phyloP scores from a whole-genome alignment of 2,113 vertebrate genomes.

The Willisornis vidua region DNA sequence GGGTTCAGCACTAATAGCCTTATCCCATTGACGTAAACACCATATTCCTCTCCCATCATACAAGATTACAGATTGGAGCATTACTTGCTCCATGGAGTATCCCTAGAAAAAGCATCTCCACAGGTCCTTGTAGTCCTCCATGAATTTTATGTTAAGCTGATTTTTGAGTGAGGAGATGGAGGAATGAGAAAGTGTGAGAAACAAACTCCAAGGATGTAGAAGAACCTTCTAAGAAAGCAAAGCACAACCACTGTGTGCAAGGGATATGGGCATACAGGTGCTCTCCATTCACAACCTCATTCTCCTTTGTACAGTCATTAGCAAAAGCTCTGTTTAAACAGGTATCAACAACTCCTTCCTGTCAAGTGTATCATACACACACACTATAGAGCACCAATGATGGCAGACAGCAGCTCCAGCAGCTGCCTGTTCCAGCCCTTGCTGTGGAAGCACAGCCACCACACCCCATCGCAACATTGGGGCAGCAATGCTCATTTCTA shows the following conservation, averaged over 20 bases:
- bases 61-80: background rate
- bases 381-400: background rate
- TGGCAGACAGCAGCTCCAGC: background rate
- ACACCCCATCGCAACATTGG: fast-evolving
- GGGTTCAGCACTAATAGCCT: background rate
- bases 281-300: background rate
- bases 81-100: background rate
- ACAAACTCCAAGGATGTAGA: background rate
- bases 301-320: background rate
- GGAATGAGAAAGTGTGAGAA: background rate
- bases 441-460: background rate
- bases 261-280: background rate
- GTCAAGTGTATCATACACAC: background rate
- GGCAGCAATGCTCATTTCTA: background rate
- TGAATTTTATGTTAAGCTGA: background rate
- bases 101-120: background rate
- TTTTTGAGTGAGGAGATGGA: background rate
- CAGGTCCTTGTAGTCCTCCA: background rate
- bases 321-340: background rate
- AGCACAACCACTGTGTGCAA: background rate
- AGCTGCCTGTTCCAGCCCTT: background rate
- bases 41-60: background rate
- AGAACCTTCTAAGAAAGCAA: background rate
- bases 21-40: background rate
- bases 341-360: background rate